These are phyloP conservation scores for Phaenicophaeus curvirostris DNA, from an alignment of 2,797 vertebrate genomes.

Conservation along the genomic window DNA sequence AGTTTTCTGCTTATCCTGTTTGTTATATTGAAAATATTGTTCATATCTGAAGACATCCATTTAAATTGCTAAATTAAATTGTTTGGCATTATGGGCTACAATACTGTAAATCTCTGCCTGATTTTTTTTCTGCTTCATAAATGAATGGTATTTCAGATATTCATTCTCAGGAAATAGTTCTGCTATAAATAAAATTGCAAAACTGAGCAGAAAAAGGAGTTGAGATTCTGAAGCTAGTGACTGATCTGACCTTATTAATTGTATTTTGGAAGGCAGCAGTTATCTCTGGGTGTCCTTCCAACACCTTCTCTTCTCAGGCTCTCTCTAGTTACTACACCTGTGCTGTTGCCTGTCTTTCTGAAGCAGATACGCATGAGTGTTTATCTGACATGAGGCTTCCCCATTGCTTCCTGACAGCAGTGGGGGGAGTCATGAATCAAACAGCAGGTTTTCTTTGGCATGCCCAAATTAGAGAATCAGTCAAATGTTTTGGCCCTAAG, in stretches of 20 bases:
- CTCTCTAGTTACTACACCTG: not conserved
- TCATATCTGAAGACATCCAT: constrained; percentile 3
- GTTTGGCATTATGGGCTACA: constrained; percentile 13
- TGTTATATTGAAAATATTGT: constrained; percentile 11
- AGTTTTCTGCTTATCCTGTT: constrained; percentile 10
- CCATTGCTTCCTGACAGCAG: not conserved
- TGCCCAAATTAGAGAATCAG: not conserved
- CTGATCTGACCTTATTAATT: constrained; percentile 9
- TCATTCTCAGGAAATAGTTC: constrained; percentile 70
- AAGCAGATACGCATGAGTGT: not conserved
- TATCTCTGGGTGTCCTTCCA: not conserved
- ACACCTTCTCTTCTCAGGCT: not conserved
- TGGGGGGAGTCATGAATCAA: not conserved
- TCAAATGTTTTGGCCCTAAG: constrained; percentile 16
- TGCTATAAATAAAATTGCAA: constrained; percentile 70
- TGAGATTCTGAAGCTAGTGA: not conserved
- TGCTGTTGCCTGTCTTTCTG: not conserved
- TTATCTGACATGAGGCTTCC: not conserved
- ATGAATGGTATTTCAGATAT: constrained; percentile 72
- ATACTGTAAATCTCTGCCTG: constrained; percentile 26
- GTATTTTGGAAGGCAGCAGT: not conserved
- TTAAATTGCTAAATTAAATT: constrained; percentile 20
- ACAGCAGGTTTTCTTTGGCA: not conserved
- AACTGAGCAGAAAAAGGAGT: constrained; percentile 57
- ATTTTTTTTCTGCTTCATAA: constrained; percentile 37